Conservation (phyloP, 2,113 vertebrate genomes). For the Sylvietta virens region DNA sequence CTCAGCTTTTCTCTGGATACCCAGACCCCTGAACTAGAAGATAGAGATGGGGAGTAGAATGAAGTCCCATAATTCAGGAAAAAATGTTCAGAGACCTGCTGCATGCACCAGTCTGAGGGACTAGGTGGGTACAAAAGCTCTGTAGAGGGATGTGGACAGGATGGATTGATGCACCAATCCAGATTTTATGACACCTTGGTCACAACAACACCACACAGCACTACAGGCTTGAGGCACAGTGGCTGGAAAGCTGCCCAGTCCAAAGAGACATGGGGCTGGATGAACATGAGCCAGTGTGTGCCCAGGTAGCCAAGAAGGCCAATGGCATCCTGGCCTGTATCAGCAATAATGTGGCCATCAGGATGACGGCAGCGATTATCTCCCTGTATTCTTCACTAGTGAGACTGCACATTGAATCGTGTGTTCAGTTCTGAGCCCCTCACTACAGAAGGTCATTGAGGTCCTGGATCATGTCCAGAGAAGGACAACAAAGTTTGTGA, state of each 20-base stretch:
- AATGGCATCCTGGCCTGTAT: background rate
- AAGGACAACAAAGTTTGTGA: background rate
- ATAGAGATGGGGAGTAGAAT: background rate
- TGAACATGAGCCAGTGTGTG: background rate
- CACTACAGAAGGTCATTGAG: background rate
- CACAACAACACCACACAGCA: accelerated
- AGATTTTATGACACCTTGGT: background rate
- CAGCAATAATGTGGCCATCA: background rate
- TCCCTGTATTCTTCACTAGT: background rate
- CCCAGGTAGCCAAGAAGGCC: background rate
- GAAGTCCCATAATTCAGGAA: background rate
- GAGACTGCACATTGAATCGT: background rate
- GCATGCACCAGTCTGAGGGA: background rate
- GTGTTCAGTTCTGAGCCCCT: background rate
- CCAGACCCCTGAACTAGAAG: background rate
- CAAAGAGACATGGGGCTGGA: background rate
- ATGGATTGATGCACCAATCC: background rate
- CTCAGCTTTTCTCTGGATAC: background rate
- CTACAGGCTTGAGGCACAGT: background rate
- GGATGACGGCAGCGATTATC: accelerated
- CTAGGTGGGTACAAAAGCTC: background rate
- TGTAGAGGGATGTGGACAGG: no score
- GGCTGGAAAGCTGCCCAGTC: background rate
- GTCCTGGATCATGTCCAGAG: no score
- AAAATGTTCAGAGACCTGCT: background rate